Evolutionary conservation across 2,113 vertebrate genomes (phyloP).

Genomic region (Bufo gargarizans): DNA sequence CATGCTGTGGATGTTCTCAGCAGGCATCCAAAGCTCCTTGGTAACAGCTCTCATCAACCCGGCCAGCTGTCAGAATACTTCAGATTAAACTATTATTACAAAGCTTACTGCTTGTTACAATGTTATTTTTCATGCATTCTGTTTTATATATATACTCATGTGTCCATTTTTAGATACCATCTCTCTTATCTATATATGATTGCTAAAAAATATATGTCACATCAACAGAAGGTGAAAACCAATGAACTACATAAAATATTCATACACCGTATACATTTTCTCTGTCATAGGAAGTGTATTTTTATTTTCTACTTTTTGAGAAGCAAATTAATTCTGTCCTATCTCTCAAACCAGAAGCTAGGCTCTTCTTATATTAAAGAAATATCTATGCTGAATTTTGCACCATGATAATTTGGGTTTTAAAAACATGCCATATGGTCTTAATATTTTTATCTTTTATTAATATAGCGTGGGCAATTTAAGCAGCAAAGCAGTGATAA

Average conservation of each 20-base stretch:
- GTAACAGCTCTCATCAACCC: conserved; percentile 79
- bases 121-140: conserved; percentile 31
- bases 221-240: conserved; percentile 10
- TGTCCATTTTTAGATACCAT: conserved; percentile 21
- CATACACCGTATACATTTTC: conserved; percentile 9
- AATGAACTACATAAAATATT: conserved; percentile 44
- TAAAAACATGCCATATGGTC: not conserved
- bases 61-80: conserved; percentile 81
- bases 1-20: conserved; percentile 79
- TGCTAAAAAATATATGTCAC: conserved; percentile 30
- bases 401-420: not conserved
- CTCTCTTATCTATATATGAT: conserved; percentile 4
- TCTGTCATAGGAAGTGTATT: conserved; percentile 20
- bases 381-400: not conserved
- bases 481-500: not conserved
- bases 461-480: not conserved
- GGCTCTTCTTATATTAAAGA: conserved; percentile 8
- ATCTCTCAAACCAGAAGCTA: not conserved
- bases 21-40: conserved; percentile 73
- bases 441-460: not conserved
- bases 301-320: conserved; percentile 33
- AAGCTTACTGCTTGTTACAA: conserved; percentile 70
- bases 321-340: conserved; percentile 38
- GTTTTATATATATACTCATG: conserved; percentile 13
- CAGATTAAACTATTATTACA: conserved; percentile 82